Percentiles rank a stretch among this genome's conserved stretches.
Evolutionary conservation across 2,888 invertebrate genomes (phyloP).

Genomic region (Catocala sponsa): DNA sequence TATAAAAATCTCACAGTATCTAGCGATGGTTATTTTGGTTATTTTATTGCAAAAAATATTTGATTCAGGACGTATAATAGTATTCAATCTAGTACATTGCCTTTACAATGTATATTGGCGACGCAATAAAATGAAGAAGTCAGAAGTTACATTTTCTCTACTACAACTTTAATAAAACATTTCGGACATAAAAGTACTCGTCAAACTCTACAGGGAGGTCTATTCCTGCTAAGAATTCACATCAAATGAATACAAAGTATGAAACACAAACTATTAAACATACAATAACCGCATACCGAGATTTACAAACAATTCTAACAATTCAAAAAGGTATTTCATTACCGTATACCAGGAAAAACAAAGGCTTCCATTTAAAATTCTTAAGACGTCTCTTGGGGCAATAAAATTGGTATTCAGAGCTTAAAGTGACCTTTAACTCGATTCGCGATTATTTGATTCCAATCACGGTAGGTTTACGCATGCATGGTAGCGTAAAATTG

Average conservation of each 20-base stretch:
- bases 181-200: no score
- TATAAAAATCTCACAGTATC: no score
- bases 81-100: no score
- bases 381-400: slow-evolving; percentile 32
- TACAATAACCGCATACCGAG: neutral
- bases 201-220: no score
- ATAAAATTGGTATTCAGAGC: slow-evolving; percentile 48
- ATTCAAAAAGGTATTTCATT: slow-evolving; percentile 23
- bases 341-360: slow-evolving; percentile 41
- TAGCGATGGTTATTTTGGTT: no score
- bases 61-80: no score
- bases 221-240: neutral
- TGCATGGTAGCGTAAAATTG: slow-evolving; percentile 31
- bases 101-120: no score
- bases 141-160: no score
- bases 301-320: slow-evolving; percentile 12
- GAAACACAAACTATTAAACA: neutral
- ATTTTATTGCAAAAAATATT: no score
- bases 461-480: slow-evolving; percentile 40
- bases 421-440: slow-evolving; percentile 61
- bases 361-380: slow-evolving; percentile 44
- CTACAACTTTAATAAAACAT: no score
- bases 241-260: slow-evolving; percentile 4
- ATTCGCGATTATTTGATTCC: slow-evolving; percentile 42
- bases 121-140: no score